Evolutionary conservation across 1,140 invertebrate genomes (phyloP).

Genomic region (Panulirus ornatus): DNA sequence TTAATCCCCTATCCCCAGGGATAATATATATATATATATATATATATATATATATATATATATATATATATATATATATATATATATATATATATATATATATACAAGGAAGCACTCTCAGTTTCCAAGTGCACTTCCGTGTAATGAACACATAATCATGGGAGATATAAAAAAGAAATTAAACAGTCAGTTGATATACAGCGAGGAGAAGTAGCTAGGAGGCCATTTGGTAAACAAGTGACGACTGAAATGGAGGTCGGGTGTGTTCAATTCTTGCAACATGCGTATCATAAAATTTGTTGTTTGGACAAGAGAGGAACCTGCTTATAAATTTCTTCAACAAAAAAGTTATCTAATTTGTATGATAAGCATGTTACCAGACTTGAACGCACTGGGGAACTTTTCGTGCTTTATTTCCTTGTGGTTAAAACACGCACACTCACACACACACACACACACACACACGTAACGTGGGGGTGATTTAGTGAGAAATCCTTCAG

Average conservation of each 20-base stretch:
- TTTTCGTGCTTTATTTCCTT: not conserved
- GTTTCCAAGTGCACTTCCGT: no score
- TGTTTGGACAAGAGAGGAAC: not conserved
- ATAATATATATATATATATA: constrained; percentile 24
- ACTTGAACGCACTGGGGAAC: not conserved
- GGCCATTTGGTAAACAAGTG: no score
- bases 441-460: not conserved
- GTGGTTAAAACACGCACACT: not conserved
- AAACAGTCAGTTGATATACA: no score
- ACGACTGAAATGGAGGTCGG: no score
- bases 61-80: constrained; percentile 14
- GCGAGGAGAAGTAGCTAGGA: no score
- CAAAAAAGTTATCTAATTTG: not conserved
- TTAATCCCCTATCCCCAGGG: no score
- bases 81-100: not conserved
- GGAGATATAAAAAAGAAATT: no score
- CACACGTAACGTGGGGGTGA: not conserved
- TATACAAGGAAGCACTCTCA: no score
- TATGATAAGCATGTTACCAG: not conserved
- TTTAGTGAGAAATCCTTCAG: not conserved
- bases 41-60: constrained; percentile 14
- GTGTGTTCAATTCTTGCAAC: no score
- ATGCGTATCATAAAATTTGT: no score
- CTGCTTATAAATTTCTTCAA: not conserved
- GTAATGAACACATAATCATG: no score